Percentiles rank a stretch among this genome's conserved stretches.
Evolutionary conservation across 2,888 invertebrate species (phyloP).

Genomic region (Archips crataeganus): DNA sequence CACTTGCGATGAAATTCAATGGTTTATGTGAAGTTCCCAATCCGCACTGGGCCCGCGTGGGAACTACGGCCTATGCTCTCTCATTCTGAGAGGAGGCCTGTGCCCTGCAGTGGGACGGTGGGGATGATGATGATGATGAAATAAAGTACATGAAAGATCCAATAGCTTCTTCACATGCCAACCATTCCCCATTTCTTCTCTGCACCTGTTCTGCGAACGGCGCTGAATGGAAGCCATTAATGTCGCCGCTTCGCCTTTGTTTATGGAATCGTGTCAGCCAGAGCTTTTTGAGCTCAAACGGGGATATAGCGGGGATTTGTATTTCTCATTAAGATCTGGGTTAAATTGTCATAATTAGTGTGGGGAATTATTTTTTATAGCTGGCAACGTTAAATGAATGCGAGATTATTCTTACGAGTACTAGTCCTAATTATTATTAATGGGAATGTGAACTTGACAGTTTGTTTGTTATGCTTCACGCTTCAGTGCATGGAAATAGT

Average conservation of each 20-base stretch:
- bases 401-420: not conserved
- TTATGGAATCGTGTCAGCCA: conserved; percentile 52
- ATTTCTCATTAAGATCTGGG: conserved; percentile 29
- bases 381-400: not conserved
- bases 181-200: conserved; percentile 36
- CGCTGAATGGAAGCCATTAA: conserved; percentile 58
- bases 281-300: conserved; percentile 46
- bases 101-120: too few relatives aligned
- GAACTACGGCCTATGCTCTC: too few relatives aligned
- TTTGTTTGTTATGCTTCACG: too few relatives aligned
- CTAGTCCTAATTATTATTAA: too few relatives aligned
- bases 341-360: conserved; percentile 17
- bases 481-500: too few relatives aligned
- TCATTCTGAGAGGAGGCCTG: too few relatives aligned
- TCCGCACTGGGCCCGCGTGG: too few relatives aligned
- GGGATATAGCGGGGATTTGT: conserved; percentile 31
- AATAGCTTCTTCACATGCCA: not conserved
- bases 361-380: not conserved
- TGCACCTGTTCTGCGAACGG: conserved; percentile 49
- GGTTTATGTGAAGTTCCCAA: too few relatives aligned
- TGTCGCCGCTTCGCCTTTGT: conserved; percentile 50
- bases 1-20: too few relatives aligned
- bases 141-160: too few relatives aligned
- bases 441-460: too few relatives aligned
- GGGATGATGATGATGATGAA: too few relatives aligned